A percentile compares a stretch with the other conserved stretches of the same genome.
phyloP scores from a whole-genome alignment of 2,113 vertebrate species.

The Cyprinodon variegatus region DNA sequence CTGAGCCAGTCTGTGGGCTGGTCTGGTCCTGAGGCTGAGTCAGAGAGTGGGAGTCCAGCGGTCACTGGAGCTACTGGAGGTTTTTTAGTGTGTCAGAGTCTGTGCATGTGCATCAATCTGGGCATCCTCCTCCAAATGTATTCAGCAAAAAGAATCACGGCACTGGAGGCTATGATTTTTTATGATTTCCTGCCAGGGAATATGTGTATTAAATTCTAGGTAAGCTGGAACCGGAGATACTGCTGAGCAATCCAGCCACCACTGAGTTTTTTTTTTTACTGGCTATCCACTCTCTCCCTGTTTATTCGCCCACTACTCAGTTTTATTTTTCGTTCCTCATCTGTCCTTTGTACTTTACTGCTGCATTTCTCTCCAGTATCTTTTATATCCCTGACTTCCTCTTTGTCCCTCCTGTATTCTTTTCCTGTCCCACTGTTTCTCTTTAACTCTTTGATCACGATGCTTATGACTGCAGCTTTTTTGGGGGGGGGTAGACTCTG shows the following conservation, averaged over 20 bases:
- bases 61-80: constrained; percentile 45
- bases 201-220: constrained; percentile 58
- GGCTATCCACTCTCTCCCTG: constrained; percentile 29
- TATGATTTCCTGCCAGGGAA: constrained; percentile 60
- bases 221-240: constrained; percentile 58
- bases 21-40: constrained; percentile 65
- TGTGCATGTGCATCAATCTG: constrained; percentile 29
- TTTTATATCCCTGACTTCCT: constrained; percentile 31
- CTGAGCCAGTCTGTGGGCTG: constrained; percentile 53
- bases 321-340: constrained; percentile 47
- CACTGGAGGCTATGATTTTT: constrained; percentile 54
- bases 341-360: constrained; percentile 35
- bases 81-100: constrained; percentile 2
- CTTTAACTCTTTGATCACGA: constrained; percentile 24
- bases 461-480: constrained; percentile 46
- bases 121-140: constrained; percentile 55
- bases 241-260: constrained; percentile 67
- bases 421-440: constrained; percentile 2
- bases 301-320: constrained; percentile 33
- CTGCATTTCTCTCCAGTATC: constrained; percentile 21
- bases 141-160: constrained; percentile 62
- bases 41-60: constrained; percentile 66
- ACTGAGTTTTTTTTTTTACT: constrained; percentile 51
- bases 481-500: constrained; percentile 21
- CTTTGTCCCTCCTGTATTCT: not conserved